These are phyloP conservation scores for Hippoglossus stenolepis DNA, from an alignment of 2,113 vertebrate species.

Conservation along the genomic window DNA sequence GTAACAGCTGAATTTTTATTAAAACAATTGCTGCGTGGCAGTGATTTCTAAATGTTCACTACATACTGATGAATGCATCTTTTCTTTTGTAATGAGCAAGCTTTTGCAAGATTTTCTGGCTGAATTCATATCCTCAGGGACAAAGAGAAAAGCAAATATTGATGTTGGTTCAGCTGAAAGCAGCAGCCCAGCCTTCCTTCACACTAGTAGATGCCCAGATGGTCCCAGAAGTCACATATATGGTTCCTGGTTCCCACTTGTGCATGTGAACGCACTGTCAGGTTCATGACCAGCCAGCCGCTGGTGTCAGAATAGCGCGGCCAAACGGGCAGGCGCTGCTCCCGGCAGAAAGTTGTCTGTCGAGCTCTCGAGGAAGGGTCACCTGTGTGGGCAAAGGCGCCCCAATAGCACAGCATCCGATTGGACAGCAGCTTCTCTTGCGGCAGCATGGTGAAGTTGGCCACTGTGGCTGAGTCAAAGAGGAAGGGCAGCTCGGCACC, in stretches of 20 bases:
- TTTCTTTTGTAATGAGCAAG: neutral
- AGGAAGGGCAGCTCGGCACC: conserved; percentile 84
- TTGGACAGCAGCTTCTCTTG: conserved; percentile 78
- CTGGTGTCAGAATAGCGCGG: conserved; percentile 67
- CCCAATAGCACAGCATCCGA: conserved; percentile 83
- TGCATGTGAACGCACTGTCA: conserved; percentile 76
- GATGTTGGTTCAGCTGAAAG: neutral
- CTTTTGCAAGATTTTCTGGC: neutral
- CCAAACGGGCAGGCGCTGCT: conserved; percentile 75
- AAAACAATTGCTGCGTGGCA: neutral
- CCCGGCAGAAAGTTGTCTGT: conserved; percentile 76
- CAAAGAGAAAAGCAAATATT: neutral
- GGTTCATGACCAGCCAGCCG: conserved; percentile 79
- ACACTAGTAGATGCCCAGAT: conserved; percentile 77
- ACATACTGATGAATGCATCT: neutral
- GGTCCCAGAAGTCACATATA: conserved; percentile 85
- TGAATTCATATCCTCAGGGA: neutral
- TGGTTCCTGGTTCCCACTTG: conserved; percentile 71
- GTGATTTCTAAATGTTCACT: neutral
- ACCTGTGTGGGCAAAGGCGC: conserved; percentile 76
- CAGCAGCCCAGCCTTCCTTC: neutral
- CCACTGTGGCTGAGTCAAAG: conserved; percentile 75
- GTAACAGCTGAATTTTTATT: neutral
- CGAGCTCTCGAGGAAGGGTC: conserved; percentile 70
- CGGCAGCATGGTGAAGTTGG: conserved; percentile 76